Conservation (phyloP, 2,888 invertebrate genomes). For the Noctua janthe region DNA sequence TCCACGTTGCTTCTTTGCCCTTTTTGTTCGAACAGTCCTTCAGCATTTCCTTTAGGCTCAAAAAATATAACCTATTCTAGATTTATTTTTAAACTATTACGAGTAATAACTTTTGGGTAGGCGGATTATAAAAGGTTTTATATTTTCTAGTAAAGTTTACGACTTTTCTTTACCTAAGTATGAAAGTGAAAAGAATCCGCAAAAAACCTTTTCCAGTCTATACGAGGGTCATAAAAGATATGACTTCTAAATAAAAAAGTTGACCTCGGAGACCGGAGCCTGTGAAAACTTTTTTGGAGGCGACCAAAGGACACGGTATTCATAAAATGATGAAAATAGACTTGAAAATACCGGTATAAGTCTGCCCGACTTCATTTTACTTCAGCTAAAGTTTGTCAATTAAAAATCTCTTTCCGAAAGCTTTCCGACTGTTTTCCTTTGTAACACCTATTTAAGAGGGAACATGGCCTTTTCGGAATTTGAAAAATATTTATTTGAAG, state of each 20-base stretch:
- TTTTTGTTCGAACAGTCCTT: too few species aligned
- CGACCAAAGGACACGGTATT: neutral
- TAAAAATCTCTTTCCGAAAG: neutral
- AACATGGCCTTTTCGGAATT: too few species aligned
- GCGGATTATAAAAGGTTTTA: constrained; percentile 36
- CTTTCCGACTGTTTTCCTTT: neutral
- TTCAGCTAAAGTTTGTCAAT: neutral
- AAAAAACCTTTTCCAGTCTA: constrained; percentile 25
- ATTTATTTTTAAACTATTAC: constrained; percentile 30
- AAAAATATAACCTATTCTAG: neutral
- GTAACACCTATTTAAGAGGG: neutral
- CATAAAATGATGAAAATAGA: neutral
- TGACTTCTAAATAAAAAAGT: constrained; percentile 34
- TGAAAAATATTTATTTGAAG: too few species aligned
- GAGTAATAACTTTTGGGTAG: constrained; percentile 16
- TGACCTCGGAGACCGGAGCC: neutral
- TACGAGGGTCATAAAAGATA: constrained; percentile 44
- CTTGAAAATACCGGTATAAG: neutral
- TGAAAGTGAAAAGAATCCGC: constrained; percentile 35
- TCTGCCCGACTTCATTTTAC: neutral
- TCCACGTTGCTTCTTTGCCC: too few species aligned
- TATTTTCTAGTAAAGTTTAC: constrained; percentile 41
- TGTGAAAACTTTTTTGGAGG: constrained; percentile 3
- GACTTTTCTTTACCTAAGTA: constrained; percentile 27
- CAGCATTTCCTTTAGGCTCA: too few species aligned